These are phyloP conservation scores for Ophthalmotilapia sp. DNA, from an alignment of 2,113 vertebrate genomes.

Conservation along the genomic window DNA sequence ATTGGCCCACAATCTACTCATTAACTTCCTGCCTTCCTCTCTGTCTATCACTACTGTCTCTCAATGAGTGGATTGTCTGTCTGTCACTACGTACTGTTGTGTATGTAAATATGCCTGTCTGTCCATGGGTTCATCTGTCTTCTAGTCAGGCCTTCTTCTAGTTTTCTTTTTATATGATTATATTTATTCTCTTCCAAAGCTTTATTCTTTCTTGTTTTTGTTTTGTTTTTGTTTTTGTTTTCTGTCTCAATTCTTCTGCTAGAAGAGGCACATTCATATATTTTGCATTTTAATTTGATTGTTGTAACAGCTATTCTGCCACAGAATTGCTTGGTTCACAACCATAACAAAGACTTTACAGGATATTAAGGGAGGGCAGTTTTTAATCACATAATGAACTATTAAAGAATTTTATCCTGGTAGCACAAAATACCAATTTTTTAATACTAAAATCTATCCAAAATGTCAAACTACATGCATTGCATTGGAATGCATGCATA, in stretches of 20 bases:
- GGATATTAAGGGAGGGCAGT: not conserved
- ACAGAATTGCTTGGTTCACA: not conserved
- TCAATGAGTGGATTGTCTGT: conserved; percentile 17
- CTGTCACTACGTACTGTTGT: not conserved
- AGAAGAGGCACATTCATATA: not conserved
- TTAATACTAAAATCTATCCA: not conserved
- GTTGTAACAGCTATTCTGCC: not conserved
- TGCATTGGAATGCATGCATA: not conserved
- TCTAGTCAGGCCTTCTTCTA: not conserved
- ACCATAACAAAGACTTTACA: not conserved
- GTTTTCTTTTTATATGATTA: not conserved
- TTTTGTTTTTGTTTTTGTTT: not conserved
- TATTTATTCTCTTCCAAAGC: not conserved
- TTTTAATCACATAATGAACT: not conserved
- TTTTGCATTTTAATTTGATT: not conserved
- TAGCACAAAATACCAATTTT: not conserved
- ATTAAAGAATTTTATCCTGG: not conserved
- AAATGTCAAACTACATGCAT: not conserved
- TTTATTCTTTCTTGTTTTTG: not conserved
- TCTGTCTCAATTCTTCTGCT: not conserved
- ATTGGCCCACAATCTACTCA: conserved; percentile 69
- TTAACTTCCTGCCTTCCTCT: conserved; percentile 59
- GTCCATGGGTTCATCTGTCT: not conserved
- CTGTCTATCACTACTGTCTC: conserved; percentile 45
- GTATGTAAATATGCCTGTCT: conserved; percentile 19